Conservation (phyloP, 2,888 invertebrate genomes). For the Macrosiphum euphorbiae region DNA sequence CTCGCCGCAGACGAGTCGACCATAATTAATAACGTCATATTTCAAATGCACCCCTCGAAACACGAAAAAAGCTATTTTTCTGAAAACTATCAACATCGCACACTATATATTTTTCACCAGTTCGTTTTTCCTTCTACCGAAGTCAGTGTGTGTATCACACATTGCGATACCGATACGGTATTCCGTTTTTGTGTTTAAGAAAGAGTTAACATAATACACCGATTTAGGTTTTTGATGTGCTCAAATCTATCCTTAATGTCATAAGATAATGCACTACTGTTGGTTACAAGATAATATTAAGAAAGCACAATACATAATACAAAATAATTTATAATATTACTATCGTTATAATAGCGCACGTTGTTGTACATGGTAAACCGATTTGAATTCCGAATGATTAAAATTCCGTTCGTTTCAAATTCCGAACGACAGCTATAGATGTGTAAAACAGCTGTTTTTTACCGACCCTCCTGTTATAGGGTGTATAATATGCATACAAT, state of each 20-base stretch:
- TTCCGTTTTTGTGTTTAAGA: neutral
- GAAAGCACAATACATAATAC: neutral
- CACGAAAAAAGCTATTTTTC: neutral
- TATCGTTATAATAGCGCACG: neutral
- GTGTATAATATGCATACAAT: neutral
- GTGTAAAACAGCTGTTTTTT: conserved; percentile 9
- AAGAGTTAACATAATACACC: neutral
- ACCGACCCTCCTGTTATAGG: neutral
- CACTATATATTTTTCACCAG: neutral
- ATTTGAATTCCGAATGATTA: neutral
- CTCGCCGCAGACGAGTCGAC: neutral
- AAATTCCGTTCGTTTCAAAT: conserved; percentile 21
- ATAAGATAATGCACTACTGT: too few relatives aligned
- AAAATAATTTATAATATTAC: neutral
- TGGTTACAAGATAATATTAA: neutral
- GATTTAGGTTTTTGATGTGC: neutral
- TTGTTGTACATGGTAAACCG: neutral
- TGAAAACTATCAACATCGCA: neutral
- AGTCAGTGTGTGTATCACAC: neutral
- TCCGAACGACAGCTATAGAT: neutral
- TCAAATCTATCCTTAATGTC: neutral
- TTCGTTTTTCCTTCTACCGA: neutral
- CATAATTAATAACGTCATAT: neutral
- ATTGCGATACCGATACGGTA: neutral
- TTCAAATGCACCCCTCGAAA: neutral